Conservation (phyloP, 2,888 invertebrate genomes). For the Acrobasis suavella region DNA sequence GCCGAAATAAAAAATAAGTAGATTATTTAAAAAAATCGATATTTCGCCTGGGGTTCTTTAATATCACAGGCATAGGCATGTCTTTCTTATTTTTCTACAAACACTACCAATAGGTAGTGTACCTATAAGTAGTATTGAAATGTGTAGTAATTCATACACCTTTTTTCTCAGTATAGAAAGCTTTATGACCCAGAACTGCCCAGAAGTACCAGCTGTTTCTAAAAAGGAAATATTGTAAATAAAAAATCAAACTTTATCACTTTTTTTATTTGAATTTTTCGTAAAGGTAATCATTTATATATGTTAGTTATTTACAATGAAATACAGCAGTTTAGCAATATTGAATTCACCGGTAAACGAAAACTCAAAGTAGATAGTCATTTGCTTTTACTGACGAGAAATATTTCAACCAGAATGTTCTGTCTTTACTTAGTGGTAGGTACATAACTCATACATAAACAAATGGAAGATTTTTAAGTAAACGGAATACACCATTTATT, state of each 20-base stretch:
- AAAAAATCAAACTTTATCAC: background rate
- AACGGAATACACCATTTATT: conserved; percentile 72
- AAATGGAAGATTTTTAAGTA: conserved; percentile 36
- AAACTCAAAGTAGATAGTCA: background rate
- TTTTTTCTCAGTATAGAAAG: too few species aligned
- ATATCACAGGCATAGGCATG: too few species aligned
- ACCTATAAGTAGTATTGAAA: too few species aligned
- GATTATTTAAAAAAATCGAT: too few species aligned
- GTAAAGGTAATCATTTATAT: background rate
- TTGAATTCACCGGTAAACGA: background rate
- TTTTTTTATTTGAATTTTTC: background rate
- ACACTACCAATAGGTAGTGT: too few species aligned
- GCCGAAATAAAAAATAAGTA: too few species aligned
- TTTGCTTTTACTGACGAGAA: too few species aligned
- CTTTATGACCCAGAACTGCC: too few species aligned
- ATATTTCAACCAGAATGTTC: background rate
- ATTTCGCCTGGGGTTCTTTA: too few species aligned
- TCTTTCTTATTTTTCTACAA: too few species aligned
- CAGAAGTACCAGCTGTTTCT: too few species aligned
- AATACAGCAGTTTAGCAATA: background rate
- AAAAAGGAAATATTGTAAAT: background rate
- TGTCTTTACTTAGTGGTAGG: background rate
- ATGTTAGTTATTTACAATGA: background rate
- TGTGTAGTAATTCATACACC: too few species aligned
- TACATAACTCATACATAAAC: background rate